These are phyloP conservation scores for Serinus canaria DNA, from an alignment of 2,113 vertebrate genomes.

Conservation along the genomic window DNA sequence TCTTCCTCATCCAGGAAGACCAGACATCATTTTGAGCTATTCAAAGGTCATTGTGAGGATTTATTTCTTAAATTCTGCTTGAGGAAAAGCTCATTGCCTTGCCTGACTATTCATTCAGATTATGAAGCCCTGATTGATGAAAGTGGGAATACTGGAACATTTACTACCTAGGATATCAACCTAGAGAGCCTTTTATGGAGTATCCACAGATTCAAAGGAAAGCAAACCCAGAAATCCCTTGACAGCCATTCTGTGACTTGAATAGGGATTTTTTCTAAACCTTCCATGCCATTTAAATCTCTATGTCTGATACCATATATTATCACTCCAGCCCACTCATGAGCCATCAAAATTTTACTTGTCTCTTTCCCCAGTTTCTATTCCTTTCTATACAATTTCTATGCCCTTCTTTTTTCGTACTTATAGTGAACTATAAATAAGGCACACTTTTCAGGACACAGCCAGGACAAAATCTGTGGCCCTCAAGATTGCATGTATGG, in stretches of 20 bases:
- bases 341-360: neutral
- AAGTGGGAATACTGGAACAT: neutral
- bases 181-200: neutral
- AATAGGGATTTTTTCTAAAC: neutral
- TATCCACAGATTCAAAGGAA: neutral
- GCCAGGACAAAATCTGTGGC: neutral
- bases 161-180: neutral
- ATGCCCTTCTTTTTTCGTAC: neutral
- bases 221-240: fast-evolving
- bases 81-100: neutral
- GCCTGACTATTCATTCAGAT: neutral
- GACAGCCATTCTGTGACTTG: neutral
- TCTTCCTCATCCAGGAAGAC: neutral
- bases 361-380: neutral
- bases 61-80: neutral
- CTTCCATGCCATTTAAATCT: neutral
- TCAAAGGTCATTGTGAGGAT: neutral
- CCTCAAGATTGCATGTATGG: neutral
- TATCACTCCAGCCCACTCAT: neutral
- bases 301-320: neutral
- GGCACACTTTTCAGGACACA: neutral
- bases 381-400: neutral
- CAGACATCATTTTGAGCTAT: neutral
- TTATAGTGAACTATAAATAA: neutral
- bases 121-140: neutral